phyloP scores from a whole-genome alignment of 1,140 invertebrate genomes.

The Drosophila athabasca region DNA sequence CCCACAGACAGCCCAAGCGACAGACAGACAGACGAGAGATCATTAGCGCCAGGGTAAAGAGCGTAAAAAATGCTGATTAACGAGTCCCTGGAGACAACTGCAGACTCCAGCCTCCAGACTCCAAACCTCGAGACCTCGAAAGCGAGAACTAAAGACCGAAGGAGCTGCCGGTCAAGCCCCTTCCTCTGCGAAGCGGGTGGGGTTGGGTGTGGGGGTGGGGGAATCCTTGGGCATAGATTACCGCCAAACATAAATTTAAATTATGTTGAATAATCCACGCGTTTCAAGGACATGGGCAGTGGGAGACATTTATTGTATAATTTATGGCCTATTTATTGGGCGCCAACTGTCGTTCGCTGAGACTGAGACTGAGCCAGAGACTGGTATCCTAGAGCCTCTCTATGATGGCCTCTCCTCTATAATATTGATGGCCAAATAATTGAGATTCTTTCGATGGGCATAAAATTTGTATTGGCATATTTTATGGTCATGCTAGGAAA shows the following conservation, averaged over 20 bases:
- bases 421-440: constrained; percentile 81
- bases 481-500: constrained; percentile 49
- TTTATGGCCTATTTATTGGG: constrained; percentile 71
- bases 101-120: constrained; percentile 20
- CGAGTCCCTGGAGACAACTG: constrained; percentile 65
- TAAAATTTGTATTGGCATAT: constrained; percentile 65
- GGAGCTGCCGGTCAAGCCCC: constrained; percentile 33
- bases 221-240: constrained; percentile 49
- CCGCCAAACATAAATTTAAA: constrained; percentile 74
- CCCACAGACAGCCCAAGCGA: constrained; percentile 13
- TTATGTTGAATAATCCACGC: constrained; percentile 68
- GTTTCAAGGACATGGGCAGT: constrained; percentile 66
- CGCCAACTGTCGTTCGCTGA: constrained; percentile 29
- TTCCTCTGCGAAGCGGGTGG: too few relatives aligned
- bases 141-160: constrained; percentile 7
- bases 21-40: constrained; percentile 58
- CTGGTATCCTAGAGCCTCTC: too few relatives aligned
- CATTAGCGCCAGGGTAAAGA: constrained; percentile 67
- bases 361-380: too few relatives aligned
- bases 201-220: too few relatives aligned
- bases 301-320: constrained; percentile 72
- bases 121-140: constrained; percentile 2
- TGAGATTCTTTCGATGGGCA: constrained; percentile 66
- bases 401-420: constrained; percentile 21
- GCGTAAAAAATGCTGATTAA: constrained; percentile 81